Percentiles rank a stretch among this genome's conserved stretches.
These are phyloP conservation scores for Gallinago undulata DNA, from an alignment of 2,113 vertebrate species.

Conservation along the genomic window DNA sequence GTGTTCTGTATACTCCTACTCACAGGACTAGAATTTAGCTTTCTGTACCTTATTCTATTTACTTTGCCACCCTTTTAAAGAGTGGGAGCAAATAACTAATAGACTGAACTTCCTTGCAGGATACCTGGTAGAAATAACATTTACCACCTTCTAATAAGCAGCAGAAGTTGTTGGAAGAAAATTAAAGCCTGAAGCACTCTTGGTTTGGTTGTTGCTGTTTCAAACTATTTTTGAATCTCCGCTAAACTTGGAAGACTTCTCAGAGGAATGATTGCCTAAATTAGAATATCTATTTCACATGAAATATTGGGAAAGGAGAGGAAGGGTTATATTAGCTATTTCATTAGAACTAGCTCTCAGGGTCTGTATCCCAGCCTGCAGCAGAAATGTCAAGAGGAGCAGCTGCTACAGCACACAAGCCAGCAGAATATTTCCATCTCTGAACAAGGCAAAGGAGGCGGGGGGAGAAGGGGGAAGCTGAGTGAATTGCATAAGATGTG, in stretches of 20 bases:
- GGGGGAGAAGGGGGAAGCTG: not conserved
- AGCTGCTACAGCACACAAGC: constrained; percentile 32
- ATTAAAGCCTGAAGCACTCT: constrained; percentile 8
- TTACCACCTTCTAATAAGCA: not conserved
- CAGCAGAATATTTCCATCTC: constrained; percentile 23
- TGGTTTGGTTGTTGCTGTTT: constrained; percentile 21
- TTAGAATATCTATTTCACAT: constrained; percentile 48
- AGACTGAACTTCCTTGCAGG: not conserved
- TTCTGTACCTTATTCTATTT: not conserved
- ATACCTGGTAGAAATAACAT: not conserved
- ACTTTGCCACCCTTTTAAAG: not conserved
- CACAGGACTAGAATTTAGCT: not conserved
- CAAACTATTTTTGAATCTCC: constrained; percentile 27
- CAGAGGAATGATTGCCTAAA: constrained; percentile 20
- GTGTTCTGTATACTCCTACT: not conserved
- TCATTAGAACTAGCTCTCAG: constrained; percentile 20
- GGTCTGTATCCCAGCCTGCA: constrained; percentile 43
- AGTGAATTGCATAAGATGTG: not conserved
- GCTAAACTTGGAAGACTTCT: constrained; percentile 38
- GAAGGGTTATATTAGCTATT: constrained; percentile 53
- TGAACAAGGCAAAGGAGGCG: not conserved
- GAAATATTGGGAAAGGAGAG: constrained; percentile 51
- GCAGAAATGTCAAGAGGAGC: constrained; percentile 57
- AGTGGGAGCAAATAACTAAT: not conserved
- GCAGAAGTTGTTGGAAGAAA: not conserved